A percentile compares a stretch with the other conserved stretches of the same genome.
phyloP scores from a whole-genome alignment of 2,888 invertebrate species.

The Saturnia japonica region DNA sequence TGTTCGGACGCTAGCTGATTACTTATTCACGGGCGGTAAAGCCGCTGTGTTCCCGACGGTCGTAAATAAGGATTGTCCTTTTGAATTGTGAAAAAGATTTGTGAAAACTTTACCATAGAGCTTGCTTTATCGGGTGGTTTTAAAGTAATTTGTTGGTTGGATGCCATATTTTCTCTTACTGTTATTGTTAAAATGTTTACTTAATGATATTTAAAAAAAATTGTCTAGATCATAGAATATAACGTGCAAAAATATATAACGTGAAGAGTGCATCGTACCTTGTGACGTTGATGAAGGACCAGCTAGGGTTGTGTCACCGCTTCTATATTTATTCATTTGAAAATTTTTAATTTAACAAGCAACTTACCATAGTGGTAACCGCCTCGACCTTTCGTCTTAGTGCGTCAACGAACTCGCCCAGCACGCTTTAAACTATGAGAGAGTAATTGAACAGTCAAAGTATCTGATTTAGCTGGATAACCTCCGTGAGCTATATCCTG shows the following conservation, averaged over 20 bases:
- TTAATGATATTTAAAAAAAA: too few species aligned
- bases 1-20: conserved; percentile 18
- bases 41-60: conserved; percentile 16
- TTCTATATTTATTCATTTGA: not conserved
- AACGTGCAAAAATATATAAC: not conserved
- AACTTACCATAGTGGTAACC: not conserved
- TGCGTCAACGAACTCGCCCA: not conserved
- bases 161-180: too few species aligned
- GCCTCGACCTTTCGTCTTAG: too few species aligned
- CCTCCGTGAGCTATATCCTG: not conserved
- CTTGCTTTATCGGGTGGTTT: conserved; percentile 12
- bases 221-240: not conserved
- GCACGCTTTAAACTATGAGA: not conserved
- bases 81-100: conserved; percentile 8
- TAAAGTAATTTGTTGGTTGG: not conserved
- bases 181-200: too few species aligned
- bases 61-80: conserved; percentile 16
- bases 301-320: not conserved
- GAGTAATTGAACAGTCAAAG: not conserved
- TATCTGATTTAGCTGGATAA: not conserved
- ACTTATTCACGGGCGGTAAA: conserved; percentile 20
- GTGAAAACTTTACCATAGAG: conserved; percentile 4
- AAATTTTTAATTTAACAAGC: not conserved
- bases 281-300: not conserved
- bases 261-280: not conserved